Percentiles rank a stretch among this genome's conserved stretches.
Evolutionary conservation across 2,888 invertebrate species (phyloP).

Genomic region (Hypercompe scribonia): DNA sequence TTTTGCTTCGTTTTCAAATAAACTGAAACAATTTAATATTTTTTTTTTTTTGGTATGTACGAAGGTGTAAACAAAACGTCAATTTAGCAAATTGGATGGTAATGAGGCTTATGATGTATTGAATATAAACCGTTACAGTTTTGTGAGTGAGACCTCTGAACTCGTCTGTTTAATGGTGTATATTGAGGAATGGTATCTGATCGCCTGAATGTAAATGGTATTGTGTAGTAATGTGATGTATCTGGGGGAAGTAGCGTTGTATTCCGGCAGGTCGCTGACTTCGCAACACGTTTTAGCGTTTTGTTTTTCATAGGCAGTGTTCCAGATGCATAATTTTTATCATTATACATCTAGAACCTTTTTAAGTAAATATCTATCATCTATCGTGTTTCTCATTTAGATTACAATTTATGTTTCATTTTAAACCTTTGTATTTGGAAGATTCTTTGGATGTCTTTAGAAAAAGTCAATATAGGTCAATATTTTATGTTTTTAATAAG

Average conservation of each 20-base stretch:
- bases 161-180: constrained; percentile 25
- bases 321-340: constrained; percentile 1
- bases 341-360: not conserved
- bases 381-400: not conserved
- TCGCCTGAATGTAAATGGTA: constrained; percentile 63
- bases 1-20: not conserved
- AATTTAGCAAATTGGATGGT: constrained; percentile 29
- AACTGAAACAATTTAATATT: constrained; percentile 4
- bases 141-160: constrained; percentile 42
- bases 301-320: not conserved
- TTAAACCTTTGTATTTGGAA: not conserved
- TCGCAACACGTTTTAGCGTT: constrained; percentile 27
- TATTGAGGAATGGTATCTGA: constrained; percentile 57
- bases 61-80: constrained; percentile 5
- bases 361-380: constrained; percentile 2
- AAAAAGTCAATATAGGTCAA: not conserved
- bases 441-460: too few species aligned
- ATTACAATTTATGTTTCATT: not conserved
- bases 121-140: constrained; percentile 32
- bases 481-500: not conserved
- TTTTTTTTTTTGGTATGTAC: constrained; percentile 5
- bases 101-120: constrained; percentile 29
- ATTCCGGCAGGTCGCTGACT: constrained; percentile 68
- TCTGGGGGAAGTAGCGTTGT: constrained; percentile 69
- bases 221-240: constrained; percentile 73